Conservation (phyloP, 2,797 vertebrate genomes). For the Rhodeus uyekii region DNA sequence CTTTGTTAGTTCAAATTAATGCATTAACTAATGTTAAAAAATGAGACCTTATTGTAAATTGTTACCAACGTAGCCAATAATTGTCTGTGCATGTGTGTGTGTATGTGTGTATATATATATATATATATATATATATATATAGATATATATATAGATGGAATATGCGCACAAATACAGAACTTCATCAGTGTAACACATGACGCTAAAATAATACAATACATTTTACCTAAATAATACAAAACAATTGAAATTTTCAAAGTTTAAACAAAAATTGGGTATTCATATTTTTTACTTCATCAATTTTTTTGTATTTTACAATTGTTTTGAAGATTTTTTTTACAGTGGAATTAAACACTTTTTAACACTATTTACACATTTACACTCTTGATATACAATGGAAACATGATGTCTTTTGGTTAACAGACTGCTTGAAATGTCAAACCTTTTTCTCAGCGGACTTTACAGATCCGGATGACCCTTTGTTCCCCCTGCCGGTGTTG, state of each 20-base stretch:
- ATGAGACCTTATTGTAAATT: neutral
- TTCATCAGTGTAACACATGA: neutral
- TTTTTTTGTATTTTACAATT: neutral
- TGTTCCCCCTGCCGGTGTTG: constrained; percentile 82
- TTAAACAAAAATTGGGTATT: neutral
- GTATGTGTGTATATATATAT: no score
- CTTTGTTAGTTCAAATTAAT: neutral
- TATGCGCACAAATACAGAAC: neutral
- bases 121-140: no score
- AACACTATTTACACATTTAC: no score
- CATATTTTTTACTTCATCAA: neutral
- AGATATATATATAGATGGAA: neutral
- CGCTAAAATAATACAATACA: neutral
- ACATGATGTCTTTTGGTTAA: constrained; percentile 14
- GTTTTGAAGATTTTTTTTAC: no score
- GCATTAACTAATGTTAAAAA: neutral
- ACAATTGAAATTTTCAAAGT: neutral
- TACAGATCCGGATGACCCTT: constrained; percentile 79
- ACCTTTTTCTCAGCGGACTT: constrained; percentile 73
- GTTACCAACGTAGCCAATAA: no score
- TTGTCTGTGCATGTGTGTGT: no score
- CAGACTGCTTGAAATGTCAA: constrained; percentile 2
- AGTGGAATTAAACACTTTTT: no score
- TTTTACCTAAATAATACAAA: neutral
- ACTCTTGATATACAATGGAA: neutral